Percentiles rank a stretch among this genome's conserved stretches.
Evolutionary conservation across 2,113 vertebrate genomes (phyloP).

Genomic region (Todiramphus chloris): DNA sequence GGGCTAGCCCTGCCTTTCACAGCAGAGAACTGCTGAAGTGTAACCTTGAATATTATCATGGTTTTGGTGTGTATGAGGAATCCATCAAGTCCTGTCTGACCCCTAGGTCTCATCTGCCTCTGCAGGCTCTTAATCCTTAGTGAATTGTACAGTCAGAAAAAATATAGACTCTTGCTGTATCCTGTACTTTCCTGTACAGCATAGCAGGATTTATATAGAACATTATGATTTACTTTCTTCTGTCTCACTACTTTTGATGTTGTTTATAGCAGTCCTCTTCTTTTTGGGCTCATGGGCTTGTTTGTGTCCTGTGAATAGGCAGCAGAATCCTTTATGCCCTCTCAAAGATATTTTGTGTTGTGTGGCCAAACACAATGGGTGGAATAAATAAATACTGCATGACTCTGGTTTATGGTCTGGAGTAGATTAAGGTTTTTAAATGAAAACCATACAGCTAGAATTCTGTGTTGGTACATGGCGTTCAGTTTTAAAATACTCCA

Average conservation of each 20-base stretch:
- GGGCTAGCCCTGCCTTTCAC: neutral
- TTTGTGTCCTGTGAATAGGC: neutral
- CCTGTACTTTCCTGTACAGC: neutral
- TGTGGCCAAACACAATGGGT: neutral
- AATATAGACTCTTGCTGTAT: neutral
- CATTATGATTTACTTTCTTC: neutral
- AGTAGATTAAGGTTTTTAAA: conserved; percentile 17
- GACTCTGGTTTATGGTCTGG: conserved; percentile 5
- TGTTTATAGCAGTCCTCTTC: neutral
- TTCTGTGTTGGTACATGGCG: neutral
- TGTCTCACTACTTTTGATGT: neutral
- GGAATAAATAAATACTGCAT: neutral
- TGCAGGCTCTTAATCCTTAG: neutral
- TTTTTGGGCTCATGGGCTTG: neutral
- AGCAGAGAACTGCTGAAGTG: neutral
- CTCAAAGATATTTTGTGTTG: neutral
- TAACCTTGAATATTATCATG: neutral
- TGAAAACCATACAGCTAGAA: conserved; percentile 20
- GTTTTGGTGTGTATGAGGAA: neutral
- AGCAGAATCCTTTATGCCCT: neutral
- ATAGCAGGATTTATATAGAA: neutral
- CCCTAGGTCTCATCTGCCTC: neutral
- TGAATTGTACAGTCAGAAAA: neutral
- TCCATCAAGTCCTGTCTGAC: neutral
- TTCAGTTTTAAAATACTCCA: conserved; percentile 6